Percentiles rank a stretch among this genome's conserved stretches.
Conservation (phyloP, 1,140 invertebrate genomes). For the Hyles vespertilio region DNA sequence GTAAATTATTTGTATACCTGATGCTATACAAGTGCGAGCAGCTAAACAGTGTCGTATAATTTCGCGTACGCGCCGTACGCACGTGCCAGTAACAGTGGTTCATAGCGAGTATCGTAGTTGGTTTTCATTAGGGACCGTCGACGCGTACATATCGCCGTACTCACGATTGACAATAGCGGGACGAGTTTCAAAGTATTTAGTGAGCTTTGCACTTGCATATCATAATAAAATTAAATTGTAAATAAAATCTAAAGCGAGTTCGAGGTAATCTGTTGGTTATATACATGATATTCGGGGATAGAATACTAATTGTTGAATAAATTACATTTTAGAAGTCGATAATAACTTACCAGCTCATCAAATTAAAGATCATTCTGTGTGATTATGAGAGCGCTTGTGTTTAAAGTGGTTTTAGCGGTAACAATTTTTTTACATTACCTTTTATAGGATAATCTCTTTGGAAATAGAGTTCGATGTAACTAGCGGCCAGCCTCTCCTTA, state of each 20-base stretch:
- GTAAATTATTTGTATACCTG: constrained; percentile 58
- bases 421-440: no score
- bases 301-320: no score
- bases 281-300: neutral
- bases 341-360: no score
- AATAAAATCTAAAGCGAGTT: constrained; percentile 32
- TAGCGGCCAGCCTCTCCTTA: no score
- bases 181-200: constrained; percentile 60
- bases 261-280: constrained; percentile 3
- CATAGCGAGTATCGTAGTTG: no score
- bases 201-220: constrained; percentile 76
- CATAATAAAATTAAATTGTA: constrained; percentile 59
- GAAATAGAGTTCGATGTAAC: no score
- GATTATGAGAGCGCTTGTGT: no score
- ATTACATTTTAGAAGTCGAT: no score
- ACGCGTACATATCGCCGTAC: neutral
- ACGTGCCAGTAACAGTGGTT: no score
- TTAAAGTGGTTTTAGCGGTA: no score
- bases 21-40: constrained; percentile 72
- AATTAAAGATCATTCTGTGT: no score
- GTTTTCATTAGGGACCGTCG: neutral
- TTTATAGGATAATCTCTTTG: no score
- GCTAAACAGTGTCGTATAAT: constrained; percentile 55
- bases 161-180: constrained; percentile 29
- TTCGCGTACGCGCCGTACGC: constrained; percentile 16